phyloP scores from a whole-genome alignment of 2,888 invertebrate genomes.

The Cheilosia grossa region DNA sequence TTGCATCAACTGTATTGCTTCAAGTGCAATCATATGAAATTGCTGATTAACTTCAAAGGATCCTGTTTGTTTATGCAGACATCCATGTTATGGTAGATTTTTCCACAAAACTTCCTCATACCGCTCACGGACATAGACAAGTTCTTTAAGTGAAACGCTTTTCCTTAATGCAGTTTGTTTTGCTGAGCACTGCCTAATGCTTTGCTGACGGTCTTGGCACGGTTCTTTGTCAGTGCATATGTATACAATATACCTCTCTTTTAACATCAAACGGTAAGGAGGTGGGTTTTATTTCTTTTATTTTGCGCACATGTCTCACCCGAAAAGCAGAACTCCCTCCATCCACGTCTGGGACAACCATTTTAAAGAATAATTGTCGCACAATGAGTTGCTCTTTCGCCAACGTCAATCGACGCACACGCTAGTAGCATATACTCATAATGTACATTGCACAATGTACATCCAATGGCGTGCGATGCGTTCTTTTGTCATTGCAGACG shows the following conservation, averaged over 20 bases:
- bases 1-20: conserved; percentile 70
- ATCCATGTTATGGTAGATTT: conserved; percentile 41
- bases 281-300: neutral
- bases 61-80: conserved; percentile 61
- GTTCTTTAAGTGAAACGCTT: neutral
- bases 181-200: neutral
- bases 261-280: conserved; percentile 1
- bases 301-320: neutral
- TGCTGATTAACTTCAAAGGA: conserved; percentile 72
- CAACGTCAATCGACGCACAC: conserved; percentile 28
- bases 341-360: conserved; percentile 23
- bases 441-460: neutral
- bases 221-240: too few relatives aligned
- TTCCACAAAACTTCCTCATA: neutral
- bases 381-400: conserved; percentile 30
- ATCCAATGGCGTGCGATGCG: conserved; percentile 15
- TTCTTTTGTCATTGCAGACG: conserved; percentile 24
- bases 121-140: conserved; percentile 2
- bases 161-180: neutral
- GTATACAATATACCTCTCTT: too few relatives aligned
- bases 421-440: conserved; percentile 23
- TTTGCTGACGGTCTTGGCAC: too few relatives aligned
- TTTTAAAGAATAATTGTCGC: conserved; percentile 11
- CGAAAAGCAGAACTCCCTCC: neutral
- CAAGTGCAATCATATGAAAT: conserved; percentile 71